These are phyloP conservation scores for Drosophila birchii DNA, from an alignment of 2,888 invertebrate genomes.

Conservation along the genomic window DNA sequence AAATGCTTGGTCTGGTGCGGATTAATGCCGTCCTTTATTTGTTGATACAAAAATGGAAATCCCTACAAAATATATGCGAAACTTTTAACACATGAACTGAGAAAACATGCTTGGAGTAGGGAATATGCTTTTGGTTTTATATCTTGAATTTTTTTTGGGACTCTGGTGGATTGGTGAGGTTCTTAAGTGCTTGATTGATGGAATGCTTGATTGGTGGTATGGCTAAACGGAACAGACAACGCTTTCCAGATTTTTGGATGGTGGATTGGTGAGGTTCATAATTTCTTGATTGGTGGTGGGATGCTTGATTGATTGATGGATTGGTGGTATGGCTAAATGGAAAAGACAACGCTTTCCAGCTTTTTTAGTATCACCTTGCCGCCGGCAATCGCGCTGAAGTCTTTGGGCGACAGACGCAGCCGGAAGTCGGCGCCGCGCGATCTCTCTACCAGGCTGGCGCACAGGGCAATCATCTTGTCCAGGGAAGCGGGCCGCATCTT, in stretches of 20 bases:
- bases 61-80: constrained; percentile 86
- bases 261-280: background rate
- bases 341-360: constrained; percentile 44
- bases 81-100: constrained; percentile 32
- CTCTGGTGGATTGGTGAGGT: constrained; percentile 37
- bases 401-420: constrained; percentile 90
- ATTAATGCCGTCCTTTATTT: constrained; percentile 97
- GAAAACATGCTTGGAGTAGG: constrained; percentile 26
- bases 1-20: constrained; percentile 95
- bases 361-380: constrained; percentile 88
- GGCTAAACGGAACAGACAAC: constrained; percentile 36
- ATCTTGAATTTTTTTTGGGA: constrained; percentile 12
- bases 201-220: constrained; percentile 34
- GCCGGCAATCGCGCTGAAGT: constrained; percentile 92
- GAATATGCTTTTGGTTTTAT: constrained; percentile 5
- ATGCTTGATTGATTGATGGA: constrained; percentile 3
- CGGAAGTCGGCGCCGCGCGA: constrained; percentile 91
- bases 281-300: no score
- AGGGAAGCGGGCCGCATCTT: constrained; percentile 95
- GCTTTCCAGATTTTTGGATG: constrained; percentile 56
- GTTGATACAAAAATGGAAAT: constrained; percentile 96
- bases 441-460: constrained; percentile 94
- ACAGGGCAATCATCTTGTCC: constrained; percentile 97
- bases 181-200: constrained; percentile 12
- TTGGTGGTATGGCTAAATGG: constrained; percentile 28